These are phyloP conservation scores for Drosophila demipolita DNA, from an alignment of 2,888 invertebrate species.

Conservation along the genomic window DNA sequence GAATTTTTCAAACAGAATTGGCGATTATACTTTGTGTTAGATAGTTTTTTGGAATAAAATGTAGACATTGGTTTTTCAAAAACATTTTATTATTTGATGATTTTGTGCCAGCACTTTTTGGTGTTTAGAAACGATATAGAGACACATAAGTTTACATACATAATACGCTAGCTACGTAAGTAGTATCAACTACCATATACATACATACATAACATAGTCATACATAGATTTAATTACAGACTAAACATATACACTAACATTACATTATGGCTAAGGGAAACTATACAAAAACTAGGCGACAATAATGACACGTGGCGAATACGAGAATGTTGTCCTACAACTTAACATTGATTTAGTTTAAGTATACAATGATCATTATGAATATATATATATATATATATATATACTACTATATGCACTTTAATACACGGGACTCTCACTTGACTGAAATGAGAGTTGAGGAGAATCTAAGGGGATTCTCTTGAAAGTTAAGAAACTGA, in stretches of 20 bases:
- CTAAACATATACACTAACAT: slow-evolving; percentile 42
- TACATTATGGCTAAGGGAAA: slow-evolving; percentile 53
- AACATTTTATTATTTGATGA: slow-evolving; percentile 69
- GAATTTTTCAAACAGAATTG: background rate
- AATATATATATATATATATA: slow-evolving; percentile 20
- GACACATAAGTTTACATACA: slow-evolving; percentile 59
- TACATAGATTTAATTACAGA: slow-evolving; percentile 26
- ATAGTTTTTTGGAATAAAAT: background rate
- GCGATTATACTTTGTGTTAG: background rate
- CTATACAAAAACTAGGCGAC: slow-evolving; percentile 61
- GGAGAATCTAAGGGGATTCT: slow-evolving; percentile 1
- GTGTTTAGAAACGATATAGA: slow-evolving; percentile 78
- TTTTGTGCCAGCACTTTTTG: slow-evolving; percentile 84
- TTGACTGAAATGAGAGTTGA: background rate
- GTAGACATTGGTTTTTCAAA: slow-evolving; percentile 60
- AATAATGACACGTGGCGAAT: slow-evolving; percentile 56
- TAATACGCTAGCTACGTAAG: slow-evolving; percentile 53
- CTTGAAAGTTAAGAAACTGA: slow-evolving; percentile 25
- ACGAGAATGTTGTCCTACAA: slow-evolving; percentile 54
- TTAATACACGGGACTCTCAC: slow-evolving; percentile 50
- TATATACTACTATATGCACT: slow-evolving; percentile 53
- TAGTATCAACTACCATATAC: slow-evolving; percentile 30
- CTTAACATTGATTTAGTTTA: slow-evolving; percentile 47
- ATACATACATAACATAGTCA: slow-evolving; percentile 47
- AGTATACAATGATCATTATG: slow-evolving; percentile 27